Base-by-base conservation (phyloP, 2,888 invertebrate genomes). In the Cheilosia grossa region DNA sequence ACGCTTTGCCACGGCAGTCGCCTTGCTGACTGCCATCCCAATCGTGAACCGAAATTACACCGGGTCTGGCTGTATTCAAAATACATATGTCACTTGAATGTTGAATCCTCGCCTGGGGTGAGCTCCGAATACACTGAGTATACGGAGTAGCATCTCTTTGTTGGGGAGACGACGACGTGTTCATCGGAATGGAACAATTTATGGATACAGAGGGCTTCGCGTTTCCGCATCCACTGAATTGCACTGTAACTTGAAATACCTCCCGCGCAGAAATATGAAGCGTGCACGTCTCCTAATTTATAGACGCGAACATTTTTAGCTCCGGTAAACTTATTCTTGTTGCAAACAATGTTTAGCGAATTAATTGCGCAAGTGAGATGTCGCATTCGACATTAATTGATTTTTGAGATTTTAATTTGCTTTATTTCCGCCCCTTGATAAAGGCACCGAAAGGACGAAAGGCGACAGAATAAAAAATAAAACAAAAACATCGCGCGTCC, bases 181-280 rank as follows among this genome's bases (percentile, higher is more conserved):
- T 80, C 83, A 85, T 19, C 80, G 74, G 54, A 54, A 51, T 66
- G 83, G 83, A 85, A 85, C 80, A 80, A 85, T 85, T 85, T 85
- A 85, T 85, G 75, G 83, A 64, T 85, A 54, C 79, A 56, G 21
- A 19, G 72, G 59, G 67, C 63, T 73, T 67, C 24, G 53, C 27
- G 61, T 61, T 17, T 42, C 42, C 1, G 33, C 72, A 42, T 40
- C 61, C 61, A 44, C 69, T 27, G 47, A 58, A 80, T 67, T 54
- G 61, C 47, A 40, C 73, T 51, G 58, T 64, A 72, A 67, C 27
- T 27, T 27, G 0, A 27, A 7, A 30, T 30, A 30, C 30, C 30
- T 9, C 30, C 30, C 30, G 30, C 2, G 30, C 9, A 30, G 30
- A 30, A 30, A 30, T 30, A 30, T 30, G 30, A 33, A 33, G 49